Evolutionary conservation across 2,888 invertebrate species (phyloP), one percentile per base, ranked within the genome.

Genomic region (Andrena flavipes): DNA sequence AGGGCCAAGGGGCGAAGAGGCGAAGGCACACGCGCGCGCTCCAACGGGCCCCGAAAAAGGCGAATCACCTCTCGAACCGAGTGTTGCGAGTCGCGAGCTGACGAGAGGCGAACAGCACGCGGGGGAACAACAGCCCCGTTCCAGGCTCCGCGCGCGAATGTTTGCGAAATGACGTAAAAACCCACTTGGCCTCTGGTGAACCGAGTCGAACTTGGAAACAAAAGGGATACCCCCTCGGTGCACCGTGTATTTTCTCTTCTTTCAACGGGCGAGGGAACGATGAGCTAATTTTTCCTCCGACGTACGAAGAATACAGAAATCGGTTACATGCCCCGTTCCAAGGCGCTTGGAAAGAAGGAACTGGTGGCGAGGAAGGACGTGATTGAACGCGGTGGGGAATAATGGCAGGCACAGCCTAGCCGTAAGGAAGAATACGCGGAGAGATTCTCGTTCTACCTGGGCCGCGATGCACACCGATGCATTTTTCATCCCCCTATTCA

Each of bases 101-200:
- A 75, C 56, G 73, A 42, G 56, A 69, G 69, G 26, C 23, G 59
- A 35, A 60, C 56, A 13, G 76, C 35, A 75, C 84, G 65, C 64
- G 68, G 76, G 76, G 75, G 82, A 81, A 80, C 78, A 82, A 88
- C 80, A 77, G 76, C 60, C 56, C 73, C 48, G 72, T 60, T 54
- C 84, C 70, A 68, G 67, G 67, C 80, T 83, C 13, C 26, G 26
- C 54, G 84, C 80, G 88, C 68, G 88, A 91, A 91, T 90, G 87
- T 90, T 91, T 90, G 86, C 85, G 81, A 80, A 88, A 82, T 90
- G 90, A 91, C 90, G 90, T 91, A 84, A 82, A 80, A 81, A 65
- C 33, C 71, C 63, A 35, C 62, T 56, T 56, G 56, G 56, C 65
- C 26, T 67, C 71, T 56, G 71, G 13, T 33, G 78, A 72, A 67